Percentiles rank a stretch among this genome's conserved stretches.
These are phyloP conservation scores for Pyrrhosoma nymphula DNA, from an alignment of 2,888 invertebrate genomes.

Conservation along the genomic window DNA sequence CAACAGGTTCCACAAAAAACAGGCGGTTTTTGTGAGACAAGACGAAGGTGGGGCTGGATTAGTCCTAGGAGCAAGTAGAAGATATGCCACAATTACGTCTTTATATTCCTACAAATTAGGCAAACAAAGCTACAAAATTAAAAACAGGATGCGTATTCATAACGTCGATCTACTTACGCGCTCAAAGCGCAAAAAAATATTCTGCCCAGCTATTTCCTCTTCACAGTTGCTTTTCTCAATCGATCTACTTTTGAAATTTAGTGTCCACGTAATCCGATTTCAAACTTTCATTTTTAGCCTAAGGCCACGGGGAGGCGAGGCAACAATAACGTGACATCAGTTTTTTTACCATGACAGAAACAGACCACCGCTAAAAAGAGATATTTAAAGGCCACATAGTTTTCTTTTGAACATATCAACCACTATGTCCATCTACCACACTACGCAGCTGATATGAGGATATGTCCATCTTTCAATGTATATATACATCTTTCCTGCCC, in stretches of 20 bases:
- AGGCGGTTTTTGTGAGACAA: too few relatives aligned
- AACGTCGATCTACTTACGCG: background rate
- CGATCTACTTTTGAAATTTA: background rate
- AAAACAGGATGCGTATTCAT: background rate
- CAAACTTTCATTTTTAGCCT: slow-evolving; percentile 31
- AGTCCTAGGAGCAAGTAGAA: too few relatives aligned
- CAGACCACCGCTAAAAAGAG: too few relatives aligned
- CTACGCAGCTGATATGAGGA: background rate
- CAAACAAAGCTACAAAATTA: background rate
- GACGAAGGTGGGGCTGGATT: too few relatives aligned
- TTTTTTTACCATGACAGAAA: background rate
- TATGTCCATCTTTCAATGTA: too few relatives aligned
- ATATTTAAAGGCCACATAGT: too few relatives aligned
- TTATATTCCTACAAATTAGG: background rate
- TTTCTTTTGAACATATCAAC: too few relatives aligned
- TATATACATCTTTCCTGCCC: too few relatives aligned
- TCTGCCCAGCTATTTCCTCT: background rate
- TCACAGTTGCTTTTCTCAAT: background rate
- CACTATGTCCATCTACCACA: background rate
- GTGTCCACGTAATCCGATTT: background rate
- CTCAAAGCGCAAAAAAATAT: background rate
- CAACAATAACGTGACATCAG: background rate
- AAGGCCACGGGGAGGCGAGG: background rate
- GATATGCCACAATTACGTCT: too few relatives aligned
- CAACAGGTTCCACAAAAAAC: too few relatives aligned